Conservation (phyloP, 2,888 invertebrate genomes). For the Lymantria monacha region DNA sequence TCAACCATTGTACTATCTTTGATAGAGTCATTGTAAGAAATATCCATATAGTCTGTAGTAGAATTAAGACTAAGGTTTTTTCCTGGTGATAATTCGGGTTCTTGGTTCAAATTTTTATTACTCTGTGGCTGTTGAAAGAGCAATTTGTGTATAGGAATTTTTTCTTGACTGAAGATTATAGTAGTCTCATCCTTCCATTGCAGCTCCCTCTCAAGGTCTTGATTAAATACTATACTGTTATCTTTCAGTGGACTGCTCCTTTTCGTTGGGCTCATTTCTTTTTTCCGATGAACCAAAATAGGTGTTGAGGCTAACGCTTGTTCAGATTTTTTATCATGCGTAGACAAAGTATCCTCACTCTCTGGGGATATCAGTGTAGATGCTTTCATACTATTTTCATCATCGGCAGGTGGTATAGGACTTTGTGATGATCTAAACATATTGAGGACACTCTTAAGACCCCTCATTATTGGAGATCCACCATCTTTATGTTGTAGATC, state of each 20-base stretch:
- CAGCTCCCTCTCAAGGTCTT: conserved; percentile 68
- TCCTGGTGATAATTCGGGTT: conserved; percentile 11
- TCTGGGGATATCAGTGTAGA: conserved; percentile 18
- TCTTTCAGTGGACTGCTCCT: conserved; percentile 66
- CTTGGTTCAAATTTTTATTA: conserved; percentile 17
- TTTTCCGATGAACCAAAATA: conserved; percentile 44
- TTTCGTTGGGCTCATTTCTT: conserved; percentile 47
- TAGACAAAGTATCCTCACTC: conserved; percentile 7
- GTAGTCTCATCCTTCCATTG: conserved; percentile 73
- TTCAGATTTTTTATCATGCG: conserved; percentile 18
- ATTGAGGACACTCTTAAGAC: conserved; percentile 68
- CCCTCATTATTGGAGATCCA: conserved; percentile 71
- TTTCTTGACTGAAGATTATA: conserved; percentile 64
- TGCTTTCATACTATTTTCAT: conserved; percentile 21
- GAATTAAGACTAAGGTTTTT: conserved; percentile 33
- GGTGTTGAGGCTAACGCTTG: conserved; percentile 60
- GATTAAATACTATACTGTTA: conserved; percentile 64
- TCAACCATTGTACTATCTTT: conserved; percentile 46
- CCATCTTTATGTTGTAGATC: conserved; percentile 55
- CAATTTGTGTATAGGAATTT: conserved; percentile 66
- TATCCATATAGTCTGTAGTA: conserved; percentile 66
- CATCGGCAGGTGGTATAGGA: conserved; percentile 54
- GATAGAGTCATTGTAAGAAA: conserved; percentile 56
- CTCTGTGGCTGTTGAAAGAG: conserved; percentile 42
- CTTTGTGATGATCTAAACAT: conserved; percentile 74